These are phyloP conservation scores for Drosophila malerkotliana DNA, from an alignment of 1,140 invertebrate genomes.

Conservation along the genomic window DNA sequence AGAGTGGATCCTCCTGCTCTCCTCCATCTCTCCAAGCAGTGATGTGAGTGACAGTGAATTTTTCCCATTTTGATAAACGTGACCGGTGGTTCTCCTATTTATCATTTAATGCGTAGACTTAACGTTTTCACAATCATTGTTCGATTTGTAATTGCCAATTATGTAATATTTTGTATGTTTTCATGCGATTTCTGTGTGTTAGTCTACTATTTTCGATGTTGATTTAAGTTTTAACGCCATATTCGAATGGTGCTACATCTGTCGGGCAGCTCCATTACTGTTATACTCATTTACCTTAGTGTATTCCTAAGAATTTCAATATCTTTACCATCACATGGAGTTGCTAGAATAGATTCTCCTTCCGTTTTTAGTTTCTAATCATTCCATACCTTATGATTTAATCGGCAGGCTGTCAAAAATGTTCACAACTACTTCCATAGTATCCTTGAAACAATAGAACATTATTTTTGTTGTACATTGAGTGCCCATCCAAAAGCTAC, in stretches of 20 bases:
- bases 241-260: conserved; percentile 6
- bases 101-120: conserved; percentile 43
- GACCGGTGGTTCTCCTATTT: conserved; percentile 27
- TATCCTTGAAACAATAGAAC: conserved; percentile 40
- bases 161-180: conserved; percentile 41
- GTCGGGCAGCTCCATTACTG: conserved; percentile 11
- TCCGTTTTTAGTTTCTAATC: neutral
- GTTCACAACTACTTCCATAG: conserved; percentile 40
- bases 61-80: conserved; percentile 42
- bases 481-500: conserved; percentile 42
- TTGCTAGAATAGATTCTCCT: neutral
- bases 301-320: conserved; percentile 11
- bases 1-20: conserved; percentile 1
- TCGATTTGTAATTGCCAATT: conserved; percentile 48
- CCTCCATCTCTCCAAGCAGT: conserved; percentile 36
- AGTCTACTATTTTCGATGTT: conserved; percentile 46
- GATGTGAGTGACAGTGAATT: conserved; percentile 67
- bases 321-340: conserved; percentile 8
- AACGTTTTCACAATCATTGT: conserved; percentile 66
- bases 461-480: conserved; percentile 53
- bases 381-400: conserved; percentile 11
- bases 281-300: conserved; percentile 41
- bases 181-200: conserved; percentile 35
- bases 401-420: conserved; percentile 11
- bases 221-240: conserved; percentile 20